Base-by-base conservation (phyloP, 2,113 vertebrate species). In the Rhinogobius similis region DNA sequence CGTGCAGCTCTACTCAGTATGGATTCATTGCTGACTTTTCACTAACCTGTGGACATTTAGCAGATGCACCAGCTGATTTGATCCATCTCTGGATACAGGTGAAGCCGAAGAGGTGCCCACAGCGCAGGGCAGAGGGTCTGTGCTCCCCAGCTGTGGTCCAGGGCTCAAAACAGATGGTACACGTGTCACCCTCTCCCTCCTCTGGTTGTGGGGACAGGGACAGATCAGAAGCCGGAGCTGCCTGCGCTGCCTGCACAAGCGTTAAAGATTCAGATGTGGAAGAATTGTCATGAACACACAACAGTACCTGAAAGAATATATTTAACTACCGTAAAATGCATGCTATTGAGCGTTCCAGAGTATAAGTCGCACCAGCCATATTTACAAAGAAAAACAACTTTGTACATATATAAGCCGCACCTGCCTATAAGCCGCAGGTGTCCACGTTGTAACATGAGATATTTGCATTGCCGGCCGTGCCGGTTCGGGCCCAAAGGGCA, bases 11-110 rank as follows among this genome's bases (percentile, higher is more conserved):
- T n/a, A n/a, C 10, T 41, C 10, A 41, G 39, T 41, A 7, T 41
- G 39, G 39, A 41, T 10, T 41, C 11, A 41, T 12, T 41, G 52
- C 23, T 24, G 14, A 10, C 10, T 0, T 9, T 10, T 0, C 11
- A n/a, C 85, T 80, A 81, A 99, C 98, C 96, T 99, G 98, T 0
- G 98, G 98, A 66, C 98, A 99, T 82, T 98, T 99, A 24, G 92
- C 93, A 2, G 93, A 86, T 10, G 94, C 90, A 18, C 96, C 90
- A 77, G 96, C 95, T 24, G 95, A 92, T 62, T 76, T 95, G 55
- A 99, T 92, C 98, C 98, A 99, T 64, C 91, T 95, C 0, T 94
- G 91, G 23, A 99, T 99, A 88, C 98, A 99, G 0, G 85, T 93
- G 82, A 91, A 95, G 39, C 98, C 98, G 39, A 99, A 99, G 0